Conservation (phyloP, 2,888 invertebrate species). For the Oligia fasciuncula region DNA sequence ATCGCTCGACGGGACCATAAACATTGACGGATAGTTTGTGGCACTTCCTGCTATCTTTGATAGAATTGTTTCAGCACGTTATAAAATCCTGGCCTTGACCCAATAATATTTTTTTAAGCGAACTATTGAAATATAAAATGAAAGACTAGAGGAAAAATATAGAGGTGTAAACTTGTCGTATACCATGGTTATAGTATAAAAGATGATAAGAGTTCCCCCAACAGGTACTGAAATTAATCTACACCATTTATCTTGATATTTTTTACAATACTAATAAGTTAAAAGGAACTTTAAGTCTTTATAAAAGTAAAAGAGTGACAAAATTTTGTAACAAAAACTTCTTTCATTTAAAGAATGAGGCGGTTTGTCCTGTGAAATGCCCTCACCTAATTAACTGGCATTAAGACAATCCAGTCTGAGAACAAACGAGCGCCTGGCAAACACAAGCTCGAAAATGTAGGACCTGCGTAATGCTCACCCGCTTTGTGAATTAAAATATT, state of each 20-base stretch:
- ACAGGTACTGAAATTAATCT: too few species aligned
- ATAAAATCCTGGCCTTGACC: neutral
- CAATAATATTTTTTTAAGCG: too few species aligned
- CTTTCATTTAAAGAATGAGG: neutral
- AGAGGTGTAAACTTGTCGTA: too few species aligned
- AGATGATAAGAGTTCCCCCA: too few species aligned
- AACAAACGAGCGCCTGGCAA: slow-evolving; percentile 21
- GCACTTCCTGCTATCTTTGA: slow-evolving; percentile 8
- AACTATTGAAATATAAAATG: too few species aligned
- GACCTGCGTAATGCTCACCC: slow-evolving; percentile 5
- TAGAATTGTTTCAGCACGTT: neutral
- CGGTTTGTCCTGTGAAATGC: neutral
- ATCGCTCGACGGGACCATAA: neutral
- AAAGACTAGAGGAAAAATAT: too few species aligned
- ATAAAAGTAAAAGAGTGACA: neutral
- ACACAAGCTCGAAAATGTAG: slow-evolving; percentile 15
- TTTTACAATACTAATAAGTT: too few species aligned
- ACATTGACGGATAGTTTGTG: slow-evolving; percentile 17
- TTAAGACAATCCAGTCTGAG: slow-evolving; percentile 4
- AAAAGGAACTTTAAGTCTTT: neutral
- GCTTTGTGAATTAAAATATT: slow-evolving; percentile 23
- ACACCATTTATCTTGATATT: too few species aligned
- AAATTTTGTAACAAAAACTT: neutral
- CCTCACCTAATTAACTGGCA: neutral
- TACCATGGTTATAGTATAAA: too few species aligned